Conservation (phyloP, 2,888 invertebrate species). For the Lycophotia porphyrea region DNA sequence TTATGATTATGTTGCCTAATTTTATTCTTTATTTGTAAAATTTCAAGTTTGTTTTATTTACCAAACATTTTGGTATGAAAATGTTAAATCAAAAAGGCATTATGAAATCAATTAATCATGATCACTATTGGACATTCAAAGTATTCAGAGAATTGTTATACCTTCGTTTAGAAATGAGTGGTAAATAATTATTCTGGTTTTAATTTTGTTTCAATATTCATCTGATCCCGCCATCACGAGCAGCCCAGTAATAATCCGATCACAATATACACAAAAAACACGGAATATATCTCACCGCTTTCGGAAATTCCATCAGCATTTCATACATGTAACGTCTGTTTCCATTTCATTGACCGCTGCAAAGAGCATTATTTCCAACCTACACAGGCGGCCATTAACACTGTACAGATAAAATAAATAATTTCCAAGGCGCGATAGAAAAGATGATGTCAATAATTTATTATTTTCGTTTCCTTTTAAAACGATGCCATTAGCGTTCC, state of each 20-base stretch:
- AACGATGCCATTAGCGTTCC: conserved; percentile 84
- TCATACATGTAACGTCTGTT: conserved; percentile 80
- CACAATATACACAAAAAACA: conserved; percentile 52
- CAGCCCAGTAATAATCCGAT: conserved; percentile 53
- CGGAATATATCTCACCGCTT: conserved; percentile 66
- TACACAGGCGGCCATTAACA: conserved; percentile 64
- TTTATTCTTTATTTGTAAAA: conserved; percentile 11
- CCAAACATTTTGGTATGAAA: neutral
- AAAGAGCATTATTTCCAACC: conserved; percentile 79
- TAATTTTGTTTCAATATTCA: conserved; percentile 15
- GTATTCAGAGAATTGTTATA: neutral
- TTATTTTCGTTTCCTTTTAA: conserved; percentile 87
- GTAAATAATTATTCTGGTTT: neutral
- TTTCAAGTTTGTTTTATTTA: neutral
- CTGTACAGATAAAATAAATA: conserved; percentile 79
- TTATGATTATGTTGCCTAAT: conserved; percentile 42
- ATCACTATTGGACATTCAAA: neutral
- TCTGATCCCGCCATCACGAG: conserved; percentile 3
- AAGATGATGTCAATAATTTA: conserved; percentile 86
- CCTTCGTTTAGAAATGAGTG: conserved; percentile 3
- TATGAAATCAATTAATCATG: neutral
- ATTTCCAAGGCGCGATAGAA: conserved; percentile 79
- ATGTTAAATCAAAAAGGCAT: neutral
- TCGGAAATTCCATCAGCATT: conserved; percentile 75
- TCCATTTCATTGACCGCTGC: conserved; percentile 80